Evolutionary conservation across 1,140 invertebrate genomes (phyloP).

Genomic region (Drosophila pectinifera): DNA sequence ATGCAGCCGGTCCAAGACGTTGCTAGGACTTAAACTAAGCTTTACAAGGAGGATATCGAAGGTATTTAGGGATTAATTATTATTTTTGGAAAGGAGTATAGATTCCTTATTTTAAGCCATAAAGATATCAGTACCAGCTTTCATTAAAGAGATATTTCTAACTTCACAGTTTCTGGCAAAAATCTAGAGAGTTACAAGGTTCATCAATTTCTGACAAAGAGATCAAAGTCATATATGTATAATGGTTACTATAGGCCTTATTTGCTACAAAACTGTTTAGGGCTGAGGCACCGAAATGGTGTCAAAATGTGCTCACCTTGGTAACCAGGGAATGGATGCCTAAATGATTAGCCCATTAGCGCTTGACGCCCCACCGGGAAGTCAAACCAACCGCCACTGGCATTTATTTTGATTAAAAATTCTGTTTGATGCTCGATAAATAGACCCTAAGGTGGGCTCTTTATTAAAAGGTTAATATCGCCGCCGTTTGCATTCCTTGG

Average conservation of each 20-base stretch:
- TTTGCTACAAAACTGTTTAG: background rate
- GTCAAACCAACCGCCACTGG: conserved; percentile 2
- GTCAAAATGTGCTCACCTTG: background rate
- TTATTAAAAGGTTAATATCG: conserved; percentile 64
- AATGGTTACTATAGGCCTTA: background rate
- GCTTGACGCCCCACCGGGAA: conserved; percentile 1
- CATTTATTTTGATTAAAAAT: conserved; percentile 52
- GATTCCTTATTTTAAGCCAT: too few species aligned
- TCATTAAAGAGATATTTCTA: too few species aligned
- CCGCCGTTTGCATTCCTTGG: conserved; percentile 29
- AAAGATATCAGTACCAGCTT: too few species aligned
- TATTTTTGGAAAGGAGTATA: too few species aligned
- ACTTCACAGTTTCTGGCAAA: background rate
- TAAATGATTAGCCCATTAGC: conserved; percentile 24
- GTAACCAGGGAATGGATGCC: conserved; percentile 5
- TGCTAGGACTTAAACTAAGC: background rate
- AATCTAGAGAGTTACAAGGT: background rate
- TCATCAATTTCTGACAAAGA: background rate
- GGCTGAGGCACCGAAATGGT: background rate
- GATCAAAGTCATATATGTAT: background rate
- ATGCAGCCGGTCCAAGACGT: conserved; percentile 4
- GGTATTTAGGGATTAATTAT: too few species aligned
- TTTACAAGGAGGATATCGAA: too few species aligned
- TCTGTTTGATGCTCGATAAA: conserved; percentile 51
- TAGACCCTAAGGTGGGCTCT: conserved; percentile 38